Percentiles rank a stretch among this genome's conserved stretches.
Evolutionary conservation across 2,113 vertebrate species (phyloP).

Genomic region (Tricholaema leucomelas): DNA sequence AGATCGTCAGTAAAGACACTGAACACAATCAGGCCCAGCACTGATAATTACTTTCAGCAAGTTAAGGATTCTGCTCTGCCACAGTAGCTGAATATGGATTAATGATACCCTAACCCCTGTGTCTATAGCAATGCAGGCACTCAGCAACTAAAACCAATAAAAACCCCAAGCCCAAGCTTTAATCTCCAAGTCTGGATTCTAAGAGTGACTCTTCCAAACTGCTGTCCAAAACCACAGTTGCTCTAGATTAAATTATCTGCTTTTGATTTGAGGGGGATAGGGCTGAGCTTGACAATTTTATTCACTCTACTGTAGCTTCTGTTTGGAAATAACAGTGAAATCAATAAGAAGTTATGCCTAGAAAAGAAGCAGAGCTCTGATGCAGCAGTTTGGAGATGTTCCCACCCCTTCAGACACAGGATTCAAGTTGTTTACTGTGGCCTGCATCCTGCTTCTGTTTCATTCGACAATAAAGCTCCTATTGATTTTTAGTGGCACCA

Average conservation of each 20-base stretch:
- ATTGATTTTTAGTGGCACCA: constrained; percentile 9
- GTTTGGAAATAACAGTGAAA: neutral
- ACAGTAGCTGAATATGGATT: neutral
- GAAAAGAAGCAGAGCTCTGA: neutral
- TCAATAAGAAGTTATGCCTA: neutral
- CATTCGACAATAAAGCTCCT: neutral
- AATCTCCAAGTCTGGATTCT: neutral
- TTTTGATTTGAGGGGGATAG: neutral
- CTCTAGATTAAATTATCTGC: constrained; percentile 5
- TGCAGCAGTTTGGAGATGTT: neutral
- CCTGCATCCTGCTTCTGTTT: neutral
- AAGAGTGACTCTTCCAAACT: constrained; percentile 7
- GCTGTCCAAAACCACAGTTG: neutral
- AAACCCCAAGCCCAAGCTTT: neutral
- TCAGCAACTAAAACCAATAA: neutral
- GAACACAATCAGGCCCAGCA: too few relatives aligned
- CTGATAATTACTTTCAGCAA: neutral
- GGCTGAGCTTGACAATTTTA: neutral
- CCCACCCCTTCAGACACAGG: neutral
- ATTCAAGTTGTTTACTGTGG: neutral
- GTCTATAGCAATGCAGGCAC: neutral
- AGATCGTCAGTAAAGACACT: too few relatives aligned
- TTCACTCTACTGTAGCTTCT: neutral
- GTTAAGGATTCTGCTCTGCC: neutral
- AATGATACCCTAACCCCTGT: neutral